These are phyloP conservation scores for Chalcosyrphus nemorum DNA, from an alignment of 2,888 invertebrate species.

Conservation along the genomic window DNA sequence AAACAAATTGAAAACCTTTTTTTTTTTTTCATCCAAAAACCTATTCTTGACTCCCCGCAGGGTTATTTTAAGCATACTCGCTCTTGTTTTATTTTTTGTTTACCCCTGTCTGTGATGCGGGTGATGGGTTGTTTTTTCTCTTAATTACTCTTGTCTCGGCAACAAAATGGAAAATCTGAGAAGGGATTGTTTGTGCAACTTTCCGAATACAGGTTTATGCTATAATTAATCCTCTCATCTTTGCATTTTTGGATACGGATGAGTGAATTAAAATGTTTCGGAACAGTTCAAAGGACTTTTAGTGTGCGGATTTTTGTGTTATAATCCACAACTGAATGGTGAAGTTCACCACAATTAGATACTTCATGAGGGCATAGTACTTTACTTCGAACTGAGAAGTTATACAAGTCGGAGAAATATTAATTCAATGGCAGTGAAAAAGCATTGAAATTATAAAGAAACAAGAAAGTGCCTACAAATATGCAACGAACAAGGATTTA, in stretches of 20 bases:
- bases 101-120: background rate
- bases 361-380: too few species aligned
- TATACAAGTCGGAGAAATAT: too few species aligned
- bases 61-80: too few species aligned
- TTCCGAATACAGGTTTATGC: background rate
- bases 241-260: background rate
- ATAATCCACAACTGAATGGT: background rate
- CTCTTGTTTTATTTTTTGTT: background rate
- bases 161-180: slow-evolving; percentile 24
- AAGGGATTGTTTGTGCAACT: background rate
- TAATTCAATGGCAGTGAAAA: too few species aligned
- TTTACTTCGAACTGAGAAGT: too few species aligned
- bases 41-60: background rate
- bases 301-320: background rate
- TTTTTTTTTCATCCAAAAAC: background rate
- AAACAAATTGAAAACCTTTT: background rate
- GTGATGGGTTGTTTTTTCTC: background rate
- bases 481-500: too few species aligned
- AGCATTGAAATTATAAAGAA: too few species aligned
- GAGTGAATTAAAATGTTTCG: background rate
- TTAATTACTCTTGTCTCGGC: slow-evolving; percentile 9
- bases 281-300: background rate
- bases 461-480: too few species aligned
- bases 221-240: slow-evolving; percentile 14
- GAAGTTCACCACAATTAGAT: background rate